These are phyloP conservation scores for Cyclina sinensis DNA, from an alignment of 1,140 invertebrate genomes.

Conservation along the genomic window DNA sequence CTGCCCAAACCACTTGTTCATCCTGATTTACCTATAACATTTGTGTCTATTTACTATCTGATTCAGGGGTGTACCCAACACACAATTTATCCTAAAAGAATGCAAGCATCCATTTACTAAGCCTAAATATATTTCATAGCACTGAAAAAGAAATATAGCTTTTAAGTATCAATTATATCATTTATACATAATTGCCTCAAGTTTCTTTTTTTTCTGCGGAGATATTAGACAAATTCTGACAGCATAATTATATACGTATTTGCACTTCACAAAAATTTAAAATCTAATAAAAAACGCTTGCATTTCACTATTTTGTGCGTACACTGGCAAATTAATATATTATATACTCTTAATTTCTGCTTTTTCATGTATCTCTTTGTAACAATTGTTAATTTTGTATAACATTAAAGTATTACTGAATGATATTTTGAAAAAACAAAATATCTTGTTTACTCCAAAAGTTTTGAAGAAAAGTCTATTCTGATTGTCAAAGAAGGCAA, in stretches of 20 bases:
- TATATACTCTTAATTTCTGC: constrained; percentile 52
- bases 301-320: constrained; percentile 50
- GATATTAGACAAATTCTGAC: constrained; percentile 52
- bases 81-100: constrained; percentile 44
- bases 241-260: constrained; percentile 51
- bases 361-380: constrained; percentile 52
- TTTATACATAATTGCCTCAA: constrained; percentile 52
- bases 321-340: constrained; percentile 48
- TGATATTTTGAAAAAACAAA: constrained; percentile 48
- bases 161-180: constrained; percentile 49
- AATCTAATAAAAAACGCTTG: constrained; percentile 48
- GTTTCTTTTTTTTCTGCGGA: constrained; percentile 47
- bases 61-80: constrained; percentile 31
- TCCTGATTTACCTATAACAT: constrained; percentile 44
- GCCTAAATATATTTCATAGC: constrained; percentile 54
- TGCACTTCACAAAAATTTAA: constrained; percentile 52
- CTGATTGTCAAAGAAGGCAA: constrained; percentile 49
- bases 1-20: constrained; percentile 38
- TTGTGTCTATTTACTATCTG: constrained; percentile 41
- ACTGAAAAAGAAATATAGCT: constrained; percentile 56
- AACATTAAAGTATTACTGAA: constrained; percentile 52
- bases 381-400: constrained; percentile 53
- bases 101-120: constrained; percentile 43
- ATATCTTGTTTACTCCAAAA: constrained; percentile 50
- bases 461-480: constrained; percentile 44